Evolutionary conservation across 2,113 vertebrate species (phyloP).

Genomic region (Alosa alosa): DNA sequence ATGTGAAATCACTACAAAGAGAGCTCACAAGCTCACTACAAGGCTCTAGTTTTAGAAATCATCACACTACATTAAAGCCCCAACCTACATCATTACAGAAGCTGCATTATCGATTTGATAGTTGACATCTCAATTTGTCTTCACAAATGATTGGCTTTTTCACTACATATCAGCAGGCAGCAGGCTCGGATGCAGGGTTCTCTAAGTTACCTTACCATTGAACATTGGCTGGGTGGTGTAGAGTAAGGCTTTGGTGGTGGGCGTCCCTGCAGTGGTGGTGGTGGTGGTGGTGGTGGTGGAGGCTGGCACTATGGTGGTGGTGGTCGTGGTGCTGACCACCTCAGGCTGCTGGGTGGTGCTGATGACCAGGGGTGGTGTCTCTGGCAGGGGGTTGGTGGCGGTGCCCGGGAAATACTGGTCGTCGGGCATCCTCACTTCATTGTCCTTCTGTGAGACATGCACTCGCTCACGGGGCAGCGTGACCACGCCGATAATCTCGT

Average conservation of each 20-base stretch:
- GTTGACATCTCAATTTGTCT: neutral
- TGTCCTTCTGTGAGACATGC: slow-evolving; percentile 59
- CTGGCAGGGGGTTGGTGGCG: neutral
- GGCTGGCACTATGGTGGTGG: neutral
- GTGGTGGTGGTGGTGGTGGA: slow-evolving; percentile 41
- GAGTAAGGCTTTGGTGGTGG: slow-evolving; percentile 69
- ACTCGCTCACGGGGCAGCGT: slow-evolving; percentile 43
- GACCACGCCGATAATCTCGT: slow-evolving; percentile 57
- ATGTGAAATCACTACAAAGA: neutral
- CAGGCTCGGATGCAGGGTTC: neutral
- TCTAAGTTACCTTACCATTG: slow-evolving; percentile 78
- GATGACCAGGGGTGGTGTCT: slow-evolving; percentile 55
- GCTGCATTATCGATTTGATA: neutral
- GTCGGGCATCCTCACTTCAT: slow-evolving; percentile 49
- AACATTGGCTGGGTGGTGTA: slow-evolving; percentile 88
- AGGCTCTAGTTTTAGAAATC: neutral
- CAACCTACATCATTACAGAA: neutral
- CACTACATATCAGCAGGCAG: neutral
- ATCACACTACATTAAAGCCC: neutral
- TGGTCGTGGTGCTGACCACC: neutral
- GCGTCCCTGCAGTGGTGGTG: slow-evolving; percentile 53
- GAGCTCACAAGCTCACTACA: neutral
- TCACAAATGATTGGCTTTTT: neutral
- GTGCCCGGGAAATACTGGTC: slow-evolving; percentile 28
- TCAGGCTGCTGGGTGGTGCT: neutral